Evolutionary conservation across 2,888 invertebrate genomes (phyloP).

Genomic region (Acanthosepion lycidas): DNA sequence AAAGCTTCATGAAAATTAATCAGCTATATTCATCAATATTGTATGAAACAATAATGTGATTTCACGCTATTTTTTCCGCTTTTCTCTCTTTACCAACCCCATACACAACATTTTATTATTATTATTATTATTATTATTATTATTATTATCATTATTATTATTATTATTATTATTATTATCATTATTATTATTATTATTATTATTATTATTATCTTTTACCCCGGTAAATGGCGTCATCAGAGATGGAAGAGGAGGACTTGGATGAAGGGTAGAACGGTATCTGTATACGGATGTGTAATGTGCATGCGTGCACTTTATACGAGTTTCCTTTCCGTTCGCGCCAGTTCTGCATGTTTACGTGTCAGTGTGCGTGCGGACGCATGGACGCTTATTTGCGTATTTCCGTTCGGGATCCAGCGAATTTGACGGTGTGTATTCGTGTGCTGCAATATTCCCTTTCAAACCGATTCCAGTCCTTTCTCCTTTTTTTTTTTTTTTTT

Average conservation of each 20-base stretch:
- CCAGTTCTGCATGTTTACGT: neutral
- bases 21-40: slow-evolving; percentile 11
- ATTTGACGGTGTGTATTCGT: neutral
- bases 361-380: neutral
- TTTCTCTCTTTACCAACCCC: neutral
- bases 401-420: neutral
- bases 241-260: neutral
- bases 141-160: neutral
- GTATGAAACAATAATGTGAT: slow-evolving; percentile 23
- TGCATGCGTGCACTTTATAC: neutral
- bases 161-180: neutral
- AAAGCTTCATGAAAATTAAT: slow-evolving; percentile 2
- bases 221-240: neutral
- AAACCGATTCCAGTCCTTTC: neutral
- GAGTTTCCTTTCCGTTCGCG: neutral
- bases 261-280: neutral
- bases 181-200: neutral
- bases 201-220: neutral
- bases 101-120: neutral
- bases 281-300: neutral
- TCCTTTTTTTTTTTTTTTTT: too few species aligned
- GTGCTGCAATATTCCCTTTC: neutral
- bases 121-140: neutral
- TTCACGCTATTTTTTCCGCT: neutral
- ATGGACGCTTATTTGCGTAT: neutral